phyloP scores from a whole-genome alignment of 2,797 vertebrate species.

The Anisognathus igniventris region DNA sequence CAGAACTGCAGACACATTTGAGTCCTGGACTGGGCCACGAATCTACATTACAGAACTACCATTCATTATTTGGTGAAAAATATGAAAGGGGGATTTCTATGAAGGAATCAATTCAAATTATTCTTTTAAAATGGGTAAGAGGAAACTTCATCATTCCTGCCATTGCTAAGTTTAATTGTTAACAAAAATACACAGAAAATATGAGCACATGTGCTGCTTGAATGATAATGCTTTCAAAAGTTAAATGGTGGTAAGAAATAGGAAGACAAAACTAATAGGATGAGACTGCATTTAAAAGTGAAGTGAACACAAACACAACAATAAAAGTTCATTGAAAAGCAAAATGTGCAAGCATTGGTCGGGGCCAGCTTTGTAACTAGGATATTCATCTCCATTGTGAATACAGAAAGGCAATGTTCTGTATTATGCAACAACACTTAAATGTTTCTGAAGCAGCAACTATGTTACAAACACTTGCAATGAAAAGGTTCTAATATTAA shows the following conservation, averaged over 20 bases:
- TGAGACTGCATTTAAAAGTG: neutral
- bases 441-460: neutral
- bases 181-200: neutral
- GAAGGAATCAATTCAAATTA: neutral
- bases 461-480: neutral
- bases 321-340: neutral
- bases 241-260: neutral
- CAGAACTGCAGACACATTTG: neutral
- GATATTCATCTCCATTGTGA: neutral
- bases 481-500: neutral
- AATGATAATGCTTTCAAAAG: neutral
- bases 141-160: neutral
- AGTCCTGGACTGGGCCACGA: neutral
- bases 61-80: neutral
- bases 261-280: neutral
- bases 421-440: neutral
- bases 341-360: neutral
- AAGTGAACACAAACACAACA: neutral
- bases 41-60: neutral
- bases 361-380: neutral
- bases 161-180: neutral
- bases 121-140: neutral
- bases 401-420: neutral
- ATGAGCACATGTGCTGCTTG: neutral
- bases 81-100: neutral